phyloP scores from a whole-genome alignment of 1,140 invertebrate species.

The Formica exsecta region DNA sequence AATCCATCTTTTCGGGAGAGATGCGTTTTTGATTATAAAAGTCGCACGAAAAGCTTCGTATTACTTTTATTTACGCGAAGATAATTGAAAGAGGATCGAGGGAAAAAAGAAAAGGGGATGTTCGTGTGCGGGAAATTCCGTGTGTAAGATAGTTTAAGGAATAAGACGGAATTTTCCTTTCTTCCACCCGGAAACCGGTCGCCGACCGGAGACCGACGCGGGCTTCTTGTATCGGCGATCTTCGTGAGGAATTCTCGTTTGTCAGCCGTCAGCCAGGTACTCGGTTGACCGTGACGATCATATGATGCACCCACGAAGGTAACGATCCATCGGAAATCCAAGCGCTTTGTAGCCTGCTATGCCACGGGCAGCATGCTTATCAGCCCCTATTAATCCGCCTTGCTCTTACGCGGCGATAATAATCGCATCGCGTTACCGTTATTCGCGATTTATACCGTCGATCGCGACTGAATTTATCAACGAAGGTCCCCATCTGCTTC shows the following conservation, averaged over 20 bases:
- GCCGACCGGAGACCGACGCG: slow-evolving; percentile 42
- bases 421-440: slow-evolving; percentile 58
- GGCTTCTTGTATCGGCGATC: slow-evolving; percentile 67
- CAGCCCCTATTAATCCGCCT: slow-evolving; percentile 69
- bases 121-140: background rate
- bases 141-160: slow-evolving; percentile 49
- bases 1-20: background rate
- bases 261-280: slow-evolving; percentile 72
- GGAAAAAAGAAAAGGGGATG: background rate
- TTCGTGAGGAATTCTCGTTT: slow-evolving; percentile 74
- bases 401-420: slow-evolving; percentile 56
- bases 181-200: slow-evolving; percentile 71
- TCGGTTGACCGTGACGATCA: slow-evolving; percentile 72
- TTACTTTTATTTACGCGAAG: background rate
- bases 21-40: background rate
- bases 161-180: slow-evolving; percentile 62
- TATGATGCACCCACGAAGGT: slow-evolving; percentile 52
- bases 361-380: slow-evolving; percentile 53
- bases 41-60: background rate
- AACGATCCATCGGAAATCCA: slow-evolving; percentile 66
- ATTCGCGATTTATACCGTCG: slow-evolving; percentile 64
- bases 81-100: background rate
- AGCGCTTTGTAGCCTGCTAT: slow-evolving; percentile 51
- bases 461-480: slow-evolving; percentile 49
- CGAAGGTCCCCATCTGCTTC: slow-evolving; percentile 4